Conservation (phyloP, 2,888 invertebrate genomes). For the Mythimna pallens region DNA sequence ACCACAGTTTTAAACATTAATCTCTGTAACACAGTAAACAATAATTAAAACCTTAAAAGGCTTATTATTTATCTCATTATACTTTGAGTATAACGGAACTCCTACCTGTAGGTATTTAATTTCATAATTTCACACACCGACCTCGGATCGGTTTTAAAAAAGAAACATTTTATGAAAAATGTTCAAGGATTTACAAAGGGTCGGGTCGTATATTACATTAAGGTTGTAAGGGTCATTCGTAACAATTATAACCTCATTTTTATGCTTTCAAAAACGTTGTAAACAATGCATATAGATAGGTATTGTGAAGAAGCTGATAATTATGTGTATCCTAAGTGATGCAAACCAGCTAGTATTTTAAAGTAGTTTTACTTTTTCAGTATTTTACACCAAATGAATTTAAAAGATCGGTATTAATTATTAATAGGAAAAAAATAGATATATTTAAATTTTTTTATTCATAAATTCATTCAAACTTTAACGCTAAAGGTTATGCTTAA, state of each 20-base stretch:
- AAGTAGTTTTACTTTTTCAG: neutral
- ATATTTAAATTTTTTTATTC: neutral
- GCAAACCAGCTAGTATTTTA: too few species aligned
- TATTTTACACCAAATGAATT: neutral
- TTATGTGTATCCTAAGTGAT: neutral
- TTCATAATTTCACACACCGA: conserved; percentile 23
- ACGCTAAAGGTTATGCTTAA: too few species aligned
- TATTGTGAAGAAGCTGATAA: neutral
- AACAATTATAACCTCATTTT: conserved; percentile 59
- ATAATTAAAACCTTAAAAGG: conserved; percentile 13
- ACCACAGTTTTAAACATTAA: neutral
- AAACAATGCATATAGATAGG: conserved; percentile 10
- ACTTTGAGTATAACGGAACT: conserved; percentile 12
- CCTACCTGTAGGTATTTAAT: conserved; percentile 22
- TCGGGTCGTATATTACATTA: conserved; percentile 45
- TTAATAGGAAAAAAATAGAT: neutral
- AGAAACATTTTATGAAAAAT: conserved; percentile 33
- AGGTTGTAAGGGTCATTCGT: conserved; percentile 60
- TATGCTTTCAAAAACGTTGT: conserved; percentile 23
- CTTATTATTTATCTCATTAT: conserved; percentile 30
- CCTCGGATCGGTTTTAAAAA: conserved; percentile 31
- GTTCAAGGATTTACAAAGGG: conserved; percentile 46
- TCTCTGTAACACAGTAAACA: conserved; percentile 16
- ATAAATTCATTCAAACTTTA: neutral
- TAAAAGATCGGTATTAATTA: neutral